These are phyloP conservation scores for Pachydiplax longipennis DNA, from an alignment of 2,888 invertebrate species.

Conservation along the genomic window DNA sequence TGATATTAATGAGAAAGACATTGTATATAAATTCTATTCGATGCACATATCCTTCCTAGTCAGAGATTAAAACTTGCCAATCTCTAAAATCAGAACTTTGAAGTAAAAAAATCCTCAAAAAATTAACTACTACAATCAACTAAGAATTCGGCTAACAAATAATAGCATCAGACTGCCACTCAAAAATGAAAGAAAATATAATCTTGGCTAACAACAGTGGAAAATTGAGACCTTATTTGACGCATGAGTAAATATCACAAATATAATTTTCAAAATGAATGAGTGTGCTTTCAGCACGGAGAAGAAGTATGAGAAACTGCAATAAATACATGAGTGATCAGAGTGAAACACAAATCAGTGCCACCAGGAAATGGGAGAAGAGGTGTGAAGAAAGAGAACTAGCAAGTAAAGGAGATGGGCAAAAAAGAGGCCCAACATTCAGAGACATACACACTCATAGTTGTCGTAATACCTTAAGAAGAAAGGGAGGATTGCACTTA, in stretches of 20 bases:
- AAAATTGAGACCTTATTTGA: neutral
- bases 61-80: no score
- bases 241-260: slow-evolving; percentile 1
- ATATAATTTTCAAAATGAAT: neutral
- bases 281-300: neutral
- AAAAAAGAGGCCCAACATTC: neutral
- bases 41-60: no score
- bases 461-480: neutral
- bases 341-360: neutral
- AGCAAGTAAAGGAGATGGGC: neutral
- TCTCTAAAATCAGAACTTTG: no score
- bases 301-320: neutral
- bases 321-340: neutral
- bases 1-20: no score
- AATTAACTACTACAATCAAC: no score
- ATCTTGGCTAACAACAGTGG: neutral
- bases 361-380: neutral
- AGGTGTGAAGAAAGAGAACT: neutral
- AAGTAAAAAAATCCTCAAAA: no score
- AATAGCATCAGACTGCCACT: neutral
- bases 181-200: neutral
- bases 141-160: neutral
- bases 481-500: slow-evolving; percentile 8
- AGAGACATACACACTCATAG: neutral
- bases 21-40: no score